Conservation (phyloP, 2,113 vertebrate genomes). For the Drymodes brunneopygia region DNA sequence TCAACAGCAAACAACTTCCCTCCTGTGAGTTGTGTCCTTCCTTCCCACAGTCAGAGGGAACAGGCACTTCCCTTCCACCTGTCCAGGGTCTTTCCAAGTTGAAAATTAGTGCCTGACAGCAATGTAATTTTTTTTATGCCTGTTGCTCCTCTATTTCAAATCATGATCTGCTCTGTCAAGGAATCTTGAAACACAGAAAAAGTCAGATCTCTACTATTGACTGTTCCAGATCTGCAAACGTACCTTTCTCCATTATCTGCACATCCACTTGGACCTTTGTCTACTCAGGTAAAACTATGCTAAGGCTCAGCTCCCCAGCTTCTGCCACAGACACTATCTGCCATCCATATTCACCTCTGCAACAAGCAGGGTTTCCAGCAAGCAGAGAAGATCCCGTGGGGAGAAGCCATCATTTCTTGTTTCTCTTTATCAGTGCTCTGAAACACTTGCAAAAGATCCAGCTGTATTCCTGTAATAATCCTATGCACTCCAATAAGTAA, state of each 20-base stretch:
- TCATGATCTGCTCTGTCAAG: neutral
- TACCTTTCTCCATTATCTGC: neutral
- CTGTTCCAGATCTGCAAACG: neutral
- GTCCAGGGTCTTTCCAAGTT: neutral
- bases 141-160: neutral
- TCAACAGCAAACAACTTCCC: neutral
- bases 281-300: neutral
- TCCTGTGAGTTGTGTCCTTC: neutral
- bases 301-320: neutral
- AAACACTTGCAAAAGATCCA: neutral
- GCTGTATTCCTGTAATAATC: rapidly evolving
- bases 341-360: neutral
- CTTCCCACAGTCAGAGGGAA: neutral
- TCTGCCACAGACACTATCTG: neutral
- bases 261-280: neutral
- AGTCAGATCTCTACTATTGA: neutral
- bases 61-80: neutral
- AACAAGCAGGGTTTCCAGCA: neutral
- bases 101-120: neutral
- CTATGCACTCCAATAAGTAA: neutral
- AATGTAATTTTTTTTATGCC: neutral
- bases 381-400: neutral
- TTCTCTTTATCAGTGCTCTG: neutral
- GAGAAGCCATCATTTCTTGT: neutral
- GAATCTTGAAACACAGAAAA: neutral